Conservation (phyloP, 2,113 vertebrate genomes). For the Toxotes chatareus region DNA sequence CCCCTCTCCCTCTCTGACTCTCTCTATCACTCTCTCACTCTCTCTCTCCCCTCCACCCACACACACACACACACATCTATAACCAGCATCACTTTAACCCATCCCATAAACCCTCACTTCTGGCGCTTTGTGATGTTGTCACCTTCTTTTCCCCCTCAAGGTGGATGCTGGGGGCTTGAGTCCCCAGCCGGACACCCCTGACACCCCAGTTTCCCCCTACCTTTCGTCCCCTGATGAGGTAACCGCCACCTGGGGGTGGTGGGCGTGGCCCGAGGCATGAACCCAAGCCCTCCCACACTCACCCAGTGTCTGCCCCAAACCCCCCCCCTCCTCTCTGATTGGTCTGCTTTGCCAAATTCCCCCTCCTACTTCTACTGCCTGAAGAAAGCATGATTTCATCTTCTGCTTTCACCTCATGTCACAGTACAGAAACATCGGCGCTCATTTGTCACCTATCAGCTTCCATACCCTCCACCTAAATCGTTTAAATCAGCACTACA, state of each 20-base stretch:
- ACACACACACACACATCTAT: not conserved
- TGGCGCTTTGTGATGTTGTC: slow-evolving; percentile 73
- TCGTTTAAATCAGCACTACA: slow-evolving; percentile 50
- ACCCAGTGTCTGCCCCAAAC: slow-evolving; percentile 7
- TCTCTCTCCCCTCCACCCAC: too few species aligned
- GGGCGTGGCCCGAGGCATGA: slow-evolving; percentile 62
- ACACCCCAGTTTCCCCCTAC: slow-evolving; percentile 79
- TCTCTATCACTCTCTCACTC: too few species aligned
- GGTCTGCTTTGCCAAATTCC: slow-evolving; percentile 36
- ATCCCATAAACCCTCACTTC: slow-evolving; percentile 49
- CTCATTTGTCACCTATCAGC: slow-evolving; percentile 42
- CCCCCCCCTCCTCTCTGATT: slow-evolving; percentile 30
- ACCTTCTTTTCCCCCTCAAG: slow-evolving; percentile 81
- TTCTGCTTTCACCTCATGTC: slow-evolving; percentile 27
- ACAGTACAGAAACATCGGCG: slow-evolving; percentile 8
- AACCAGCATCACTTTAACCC: slow-evolving; percentile 35
- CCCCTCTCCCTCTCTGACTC: not conserved
- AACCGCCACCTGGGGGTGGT: slow-evolving; percentile 64
- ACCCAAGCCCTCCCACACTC: slow-evolving; percentile 24
- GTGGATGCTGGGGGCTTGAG: slow-evolving; percentile 82
- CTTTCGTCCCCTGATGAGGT: slow-evolving; percentile 83
- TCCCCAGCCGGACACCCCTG: slow-evolving; percentile 79
- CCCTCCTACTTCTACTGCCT: slow-evolving; percentile 39
- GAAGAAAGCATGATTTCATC: slow-evolving; percentile 68
- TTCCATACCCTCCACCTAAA: slow-evolving; percentile 2